phyloP scores from a whole-genome alignment of 2,888 invertebrate species.

The Perithous albicinctus region DNA sequence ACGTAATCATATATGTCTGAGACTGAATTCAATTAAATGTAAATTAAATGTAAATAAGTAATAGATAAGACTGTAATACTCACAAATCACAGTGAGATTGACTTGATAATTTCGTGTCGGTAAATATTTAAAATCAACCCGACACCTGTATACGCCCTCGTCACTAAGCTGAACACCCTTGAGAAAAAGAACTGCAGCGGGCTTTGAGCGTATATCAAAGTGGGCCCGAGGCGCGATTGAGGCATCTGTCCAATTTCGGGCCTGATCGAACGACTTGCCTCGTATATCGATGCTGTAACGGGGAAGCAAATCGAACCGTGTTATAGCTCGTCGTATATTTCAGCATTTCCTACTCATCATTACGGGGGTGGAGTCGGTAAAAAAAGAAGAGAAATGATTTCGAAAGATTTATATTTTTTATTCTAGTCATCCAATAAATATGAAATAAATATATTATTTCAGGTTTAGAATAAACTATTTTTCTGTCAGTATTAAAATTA shows the following conservation, averaged over 20 bases:
- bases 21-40: neutral
- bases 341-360: neutral
- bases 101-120: conserved; percentile 86
- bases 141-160: conserved; percentile 85
- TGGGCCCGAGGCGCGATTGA: conserved; percentile 86
- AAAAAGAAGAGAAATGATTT: no score
- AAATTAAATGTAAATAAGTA: neutral
- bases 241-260: conserved; percentile 85
- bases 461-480: no score
- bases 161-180: conserved; percentile 84
- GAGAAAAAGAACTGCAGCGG: conserved; percentile 85
- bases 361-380: no score
- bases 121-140: conserved; percentile 86
- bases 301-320: conserved; percentile 35
- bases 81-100: conserved; percentile 86
- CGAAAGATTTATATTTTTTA: no score
- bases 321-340: conserved; percentile 25
- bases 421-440: no score
- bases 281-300: conserved; percentile 85
- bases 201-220: conserved; percentile 86
- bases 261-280: conserved; percentile 85
- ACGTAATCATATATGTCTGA: neutral
- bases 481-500: no score
- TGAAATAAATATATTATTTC: no score
- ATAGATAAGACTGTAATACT: conserved; percentile 68